Percentiles rank a stretch among this genome's conserved stretches.
Evolutionary conservation across 2,113 vertebrate genomes (phyloP).

Genomic region (Oreochromis aureus): DNA sequence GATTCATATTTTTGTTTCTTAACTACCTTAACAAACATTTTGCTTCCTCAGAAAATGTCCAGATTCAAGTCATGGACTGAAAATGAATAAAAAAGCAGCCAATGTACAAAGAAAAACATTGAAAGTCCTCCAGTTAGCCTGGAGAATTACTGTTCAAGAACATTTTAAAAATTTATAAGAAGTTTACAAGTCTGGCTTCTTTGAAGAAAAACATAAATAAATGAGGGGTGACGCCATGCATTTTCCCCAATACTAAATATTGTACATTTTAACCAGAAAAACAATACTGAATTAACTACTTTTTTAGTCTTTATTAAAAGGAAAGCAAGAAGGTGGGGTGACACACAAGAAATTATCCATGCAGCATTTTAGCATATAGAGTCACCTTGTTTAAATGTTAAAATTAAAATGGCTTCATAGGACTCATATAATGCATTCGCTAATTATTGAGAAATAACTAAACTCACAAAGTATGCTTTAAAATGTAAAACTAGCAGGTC

Average conservation of each 20-base stretch:
- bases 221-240: not conserved
- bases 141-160: not conserved
- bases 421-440: not conserved
- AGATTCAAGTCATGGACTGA: not conserved
- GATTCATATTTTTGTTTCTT: not conserved
- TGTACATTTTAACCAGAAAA: not conserved
- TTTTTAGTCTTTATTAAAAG: not conserved
- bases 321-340: not conserved
- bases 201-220: not conserved
- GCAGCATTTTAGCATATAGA: not conserved
- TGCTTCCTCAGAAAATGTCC: not conserved
- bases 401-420: not conserved
- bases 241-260: not conserved
- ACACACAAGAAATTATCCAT: not conserved
- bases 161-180: not conserved
- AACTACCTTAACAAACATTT: not conserved
- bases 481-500: not conserved
- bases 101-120: not conserved
- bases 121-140: not conserved
- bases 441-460: not conserved
- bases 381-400: accelerated
- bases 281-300: not conserved
- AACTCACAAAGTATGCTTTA: not conserved
- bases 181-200: not conserved
- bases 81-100: not conserved